Percentiles rank a stretch among this genome's conserved stretches.
phyloP scores from a whole-genome alignment of 2,888 invertebrate species.

The Ferdinandea cuprea region DNA sequence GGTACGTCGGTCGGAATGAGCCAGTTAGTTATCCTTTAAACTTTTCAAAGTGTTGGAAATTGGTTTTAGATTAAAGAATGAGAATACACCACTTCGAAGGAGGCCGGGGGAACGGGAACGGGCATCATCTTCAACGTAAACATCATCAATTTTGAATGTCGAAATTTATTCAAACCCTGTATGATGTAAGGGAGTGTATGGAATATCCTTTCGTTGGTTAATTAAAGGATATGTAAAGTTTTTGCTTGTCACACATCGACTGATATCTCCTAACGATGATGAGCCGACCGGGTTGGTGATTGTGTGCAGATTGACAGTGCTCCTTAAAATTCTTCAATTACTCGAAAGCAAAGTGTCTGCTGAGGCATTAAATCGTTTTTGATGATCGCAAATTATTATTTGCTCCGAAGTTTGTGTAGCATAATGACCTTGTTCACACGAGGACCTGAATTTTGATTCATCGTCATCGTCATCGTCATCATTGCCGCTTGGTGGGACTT shows the following conservation, averaged over 20 bases:
- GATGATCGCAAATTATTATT: slow-evolving; percentile 63
- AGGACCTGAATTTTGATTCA: slow-evolving; percentile 51
- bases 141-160: slow-evolving; percentile 73
- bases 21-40: slow-evolving; percentile 66
- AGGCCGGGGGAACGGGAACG: no score
- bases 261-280: slow-evolving; percentile 36
- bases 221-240: slow-evolving; percentile 66
- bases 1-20: slow-evolving; percentile 25
- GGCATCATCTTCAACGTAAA: slow-evolving; percentile 63
- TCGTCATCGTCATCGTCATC: slow-evolving; percentile 25
- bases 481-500: slow-evolving; percentile 14
- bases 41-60: slow-evolving; percentile 69
- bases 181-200: no score
- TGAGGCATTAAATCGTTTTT: slow-evolving; percentile 50
- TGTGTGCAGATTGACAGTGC: background rate
- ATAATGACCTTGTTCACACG: slow-evolving; percentile 73
- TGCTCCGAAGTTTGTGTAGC: slow-evolving; percentile 50
- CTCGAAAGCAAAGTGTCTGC: background rate
- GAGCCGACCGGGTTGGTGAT: slow-evolving; percentile 14
- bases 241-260: slow-evolving; percentile 29
- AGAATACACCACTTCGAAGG: slow-evolving; percentile 16
- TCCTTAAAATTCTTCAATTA: slow-evolving; percentile 47
- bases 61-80: slow-evolving; percentile 71
- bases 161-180: slow-evolving; percentile 68
- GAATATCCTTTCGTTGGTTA: slow-evolving; percentile 59